Evolutionary conservation across 92 coral and sea anemone species (phyloP), one percentile per base, ranked within the genome.

Genomic region (Epizoanthus fatuus): DNA sequence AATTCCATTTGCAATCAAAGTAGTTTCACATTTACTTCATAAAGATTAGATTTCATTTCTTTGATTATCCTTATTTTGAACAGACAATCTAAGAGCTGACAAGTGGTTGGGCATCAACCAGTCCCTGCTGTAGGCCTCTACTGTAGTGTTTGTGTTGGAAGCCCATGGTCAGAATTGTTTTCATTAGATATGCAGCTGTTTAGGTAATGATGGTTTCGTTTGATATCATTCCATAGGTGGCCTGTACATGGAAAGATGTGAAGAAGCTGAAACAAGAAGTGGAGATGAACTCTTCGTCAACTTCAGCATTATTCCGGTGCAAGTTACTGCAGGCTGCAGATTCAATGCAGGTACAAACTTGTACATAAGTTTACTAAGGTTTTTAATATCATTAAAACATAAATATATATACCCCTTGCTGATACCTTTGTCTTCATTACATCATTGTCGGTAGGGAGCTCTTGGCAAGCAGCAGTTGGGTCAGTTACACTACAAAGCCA

Each of bases 181-280:
- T 58, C 17, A 20, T 25, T 9, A 0, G 25, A 11, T 15, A 4
- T 60, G 7, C 66, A 60, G 20, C 32, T 25, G 32, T 17, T 60
- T 3, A 74, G 38, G 7, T 15, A 42, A 52, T 16, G n/a, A 74
- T 40, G 63, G 16, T 56, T 7, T 38, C 32, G 7, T 25, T 39
- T 78, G 45, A 57, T 39, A 3, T 6, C 20, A 32, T 74, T 35
- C 16, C 54, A 38, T 76, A 96, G 99, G 98, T 97, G 71, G 99
- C 98, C 0, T 97, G 99, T 68, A 97, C 99, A 69, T 97, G 99
- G 99, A 95, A 97, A 57, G 99, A 97, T 69, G 98, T 97, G 1
- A 97, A 94, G 70, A 97, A 93, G 79, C 86, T 97, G 29, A 97
- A 97, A 70, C 97, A 91, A 32, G 98, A 97, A 90, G 95, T 97